phyloP scores from a whole-genome alignment of 2,797 vertebrate species.

The Betta splendens region DNA sequence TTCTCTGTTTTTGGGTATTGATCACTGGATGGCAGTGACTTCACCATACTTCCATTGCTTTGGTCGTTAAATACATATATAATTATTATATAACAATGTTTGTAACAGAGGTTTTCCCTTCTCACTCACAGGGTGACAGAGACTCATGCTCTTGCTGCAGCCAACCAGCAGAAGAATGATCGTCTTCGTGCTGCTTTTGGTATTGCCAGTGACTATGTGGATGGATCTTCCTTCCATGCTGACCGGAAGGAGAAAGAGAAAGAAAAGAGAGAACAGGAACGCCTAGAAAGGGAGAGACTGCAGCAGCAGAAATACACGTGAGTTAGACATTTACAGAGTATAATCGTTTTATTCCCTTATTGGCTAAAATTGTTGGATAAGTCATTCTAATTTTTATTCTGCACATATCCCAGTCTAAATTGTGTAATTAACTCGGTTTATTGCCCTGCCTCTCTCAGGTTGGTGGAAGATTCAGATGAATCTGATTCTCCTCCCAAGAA shows the following conservation, averaged over 20 bases:
- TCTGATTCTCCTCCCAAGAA: constrained; percentile 86
- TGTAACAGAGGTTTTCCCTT: background rate
- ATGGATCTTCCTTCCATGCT: constrained; percentile 91
- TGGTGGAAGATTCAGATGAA: constrained; percentile 84
- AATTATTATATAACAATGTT: background rate
- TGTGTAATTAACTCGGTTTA: background rate
- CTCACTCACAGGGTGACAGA: constrained; percentile 83
- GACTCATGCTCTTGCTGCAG: constrained; percentile 91
- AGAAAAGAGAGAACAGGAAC: constrained; percentile 83
- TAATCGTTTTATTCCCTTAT: no score
- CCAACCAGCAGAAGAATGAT: constrained; percentile 94
- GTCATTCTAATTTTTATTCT: background rate
- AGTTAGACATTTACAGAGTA: constrained; percentile 31
- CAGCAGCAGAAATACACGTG: constrained; percentile 82
- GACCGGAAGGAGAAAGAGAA: constrained; percentile 88
- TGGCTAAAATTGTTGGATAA: background rate
- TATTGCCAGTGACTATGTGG: constrained; percentile 89
- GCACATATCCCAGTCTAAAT: background rate
- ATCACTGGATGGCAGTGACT: no score
- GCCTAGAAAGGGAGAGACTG: constrained; percentile 80
- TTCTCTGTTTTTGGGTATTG: no score
- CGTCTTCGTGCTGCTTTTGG: constrained; percentile 90
- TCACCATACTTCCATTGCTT: background rate
- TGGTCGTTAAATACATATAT: background rate
- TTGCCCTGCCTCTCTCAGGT: constrained; percentile 39